Base-by-base conservation (phyloP, 2,113 vertebrate genomes). In the Leiothrix lutea region DNA sequence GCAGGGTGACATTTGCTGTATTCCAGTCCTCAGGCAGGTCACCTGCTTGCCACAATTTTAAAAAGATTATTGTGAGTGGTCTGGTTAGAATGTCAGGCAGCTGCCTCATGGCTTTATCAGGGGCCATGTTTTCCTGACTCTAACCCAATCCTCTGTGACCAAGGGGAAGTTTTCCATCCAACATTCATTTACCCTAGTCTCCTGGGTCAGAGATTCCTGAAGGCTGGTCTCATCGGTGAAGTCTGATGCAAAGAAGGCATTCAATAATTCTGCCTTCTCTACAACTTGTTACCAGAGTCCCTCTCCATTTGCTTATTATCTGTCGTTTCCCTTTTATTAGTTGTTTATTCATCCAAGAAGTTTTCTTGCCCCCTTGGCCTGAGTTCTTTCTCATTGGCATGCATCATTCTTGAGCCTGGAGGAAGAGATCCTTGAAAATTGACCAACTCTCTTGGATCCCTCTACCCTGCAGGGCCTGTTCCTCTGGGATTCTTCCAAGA, bases 361-460 rank as follows among this genome's bases (percentile, higher is more conserved):
- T 23, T 60, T 31, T 53, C 28, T 78, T 45, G 9, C 8, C 20
- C 12, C 8, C n/a, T 53, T 61, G 14, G 28, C 12, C n/a, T 61
- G 33, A 45, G 61, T 53, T 61, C 36, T 45, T 78, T 61, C 40
- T 40, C 40, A 29, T 2, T 47, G n/a, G 19, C 9, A 45, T 22
- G 8, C 26, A 72, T 26, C 3, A 3, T 4, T 70, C n/a, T 54
- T 53, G 20, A 69, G 12, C 24, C n/a, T 54, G 8, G 20, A 61
- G 28, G 23, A 78, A 70, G 3, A 13, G 5, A 53, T 10, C 5
- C 12, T 45, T 70, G 38, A 38, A 69, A 15, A 23, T 20, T 1
- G 0, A 53, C 47, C 12, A n/a, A 5, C 8, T 23, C 14, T 36
- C 47, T 45, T 53, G n/a, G 14, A 53, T 0, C 6, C 8, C 28